Percentiles rank a stretch among this genome's conserved stretches.
Evolutionary conservation across 2,113 vertebrate genomes (phyloP).

Genomic region (Pangasianodon gigas): DNA sequence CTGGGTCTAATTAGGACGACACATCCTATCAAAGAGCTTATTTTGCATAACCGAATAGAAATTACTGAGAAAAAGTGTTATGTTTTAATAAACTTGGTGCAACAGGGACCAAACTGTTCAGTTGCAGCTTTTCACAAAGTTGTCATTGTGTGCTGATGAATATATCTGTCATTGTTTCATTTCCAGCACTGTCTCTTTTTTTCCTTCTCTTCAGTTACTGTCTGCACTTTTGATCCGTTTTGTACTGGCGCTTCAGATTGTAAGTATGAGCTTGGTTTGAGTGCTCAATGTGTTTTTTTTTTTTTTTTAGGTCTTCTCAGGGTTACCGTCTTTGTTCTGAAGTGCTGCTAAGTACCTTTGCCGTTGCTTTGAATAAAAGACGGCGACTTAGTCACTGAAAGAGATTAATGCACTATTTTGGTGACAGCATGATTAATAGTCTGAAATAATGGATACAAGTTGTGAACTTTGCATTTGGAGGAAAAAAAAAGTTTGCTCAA

Average conservation of each 20-base stretch:
- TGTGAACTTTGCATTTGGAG: conserved; percentile 34
- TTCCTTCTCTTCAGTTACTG: not conserved
- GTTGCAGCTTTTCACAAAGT: conserved; percentile 80
- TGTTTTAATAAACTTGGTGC: conserved; percentile 91
- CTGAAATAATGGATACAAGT: conserved; percentile 38
- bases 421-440: conserved; percentile 50
- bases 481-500: conserved; percentile 31
- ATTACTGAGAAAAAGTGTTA: conserved; percentile 82
- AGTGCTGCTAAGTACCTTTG: conserved; percentile 34
- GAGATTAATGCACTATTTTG: conserved; percentile 48
- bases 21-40: conserved; percentile 93
- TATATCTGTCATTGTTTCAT: conserved; percentile 82
- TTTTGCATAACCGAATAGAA: conserved; percentile 95
- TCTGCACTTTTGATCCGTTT: conserved; percentile 27
- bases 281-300: conserved; percentile 5
- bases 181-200: conserved; percentile 19
- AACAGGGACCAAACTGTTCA: conserved; percentile 85
- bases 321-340: conserved; percentile 42
- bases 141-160: conserved; percentile 89
- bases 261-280: conserved; percentile 24
- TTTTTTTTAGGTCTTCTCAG: conserved; percentile 37
- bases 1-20: conserved; percentile 93
- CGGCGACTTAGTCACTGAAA: conserved; percentile 30
- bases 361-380: conserved; percentile 28
- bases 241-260: conserved; percentile 9